Percentiles rank a stretch among this genome's conserved stretches.
These are phyloP conservation scores for Agonopterix alstromeriana DNA, from an alignment of 2,888 invertebrate genomes.

Conservation along the genomic window DNA sequence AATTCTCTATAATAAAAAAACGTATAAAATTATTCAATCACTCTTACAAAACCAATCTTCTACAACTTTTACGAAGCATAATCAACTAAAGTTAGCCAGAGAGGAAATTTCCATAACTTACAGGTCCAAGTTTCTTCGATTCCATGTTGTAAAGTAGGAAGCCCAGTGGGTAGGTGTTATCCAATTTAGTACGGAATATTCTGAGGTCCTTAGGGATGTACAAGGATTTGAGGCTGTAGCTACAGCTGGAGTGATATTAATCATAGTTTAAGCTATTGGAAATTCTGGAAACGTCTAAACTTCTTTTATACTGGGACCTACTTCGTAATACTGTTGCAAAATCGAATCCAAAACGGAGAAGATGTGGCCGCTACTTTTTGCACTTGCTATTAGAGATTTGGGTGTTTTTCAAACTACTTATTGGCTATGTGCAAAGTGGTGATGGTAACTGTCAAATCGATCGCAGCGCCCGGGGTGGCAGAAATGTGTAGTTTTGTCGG, in stretches of 20 bases:
- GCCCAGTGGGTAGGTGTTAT: constrained; percentile 22
- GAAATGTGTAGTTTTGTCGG: too few species aligned
- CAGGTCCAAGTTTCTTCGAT: constrained; percentile 16
- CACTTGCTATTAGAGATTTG: too few species aligned
- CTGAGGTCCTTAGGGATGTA: constrained; percentile 18
- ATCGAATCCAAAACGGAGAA: neutral
- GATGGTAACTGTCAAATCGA: too few species aligned
- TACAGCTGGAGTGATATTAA: neutral
- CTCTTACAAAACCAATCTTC: too few species aligned
- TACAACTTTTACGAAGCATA: constrained; percentile 1
- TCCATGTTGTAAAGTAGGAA: constrained; percentile 15
- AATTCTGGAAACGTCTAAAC: neutral
- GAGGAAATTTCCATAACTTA: constrained; percentile 12
- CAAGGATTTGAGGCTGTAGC: constrained; percentile 22
- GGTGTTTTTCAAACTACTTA: too few species aligned
- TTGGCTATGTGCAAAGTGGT: too few species aligned
- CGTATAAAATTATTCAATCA: too few species aligned
- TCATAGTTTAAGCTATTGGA: constrained; percentile 1
- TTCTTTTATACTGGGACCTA: constrained; percentile 4
- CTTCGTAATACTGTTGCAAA: constrained; percentile 14
- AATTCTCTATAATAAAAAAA: too few species aligned
- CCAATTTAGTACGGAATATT: constrained; percentile 34
- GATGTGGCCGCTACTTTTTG: too few species aligned
- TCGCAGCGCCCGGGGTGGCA: too few species aligned
- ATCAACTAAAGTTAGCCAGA: neutral